phyloP scores from a whole-genome alignment of 2,113 vertebrate genomes.

The Albula goreensis region DNA sequence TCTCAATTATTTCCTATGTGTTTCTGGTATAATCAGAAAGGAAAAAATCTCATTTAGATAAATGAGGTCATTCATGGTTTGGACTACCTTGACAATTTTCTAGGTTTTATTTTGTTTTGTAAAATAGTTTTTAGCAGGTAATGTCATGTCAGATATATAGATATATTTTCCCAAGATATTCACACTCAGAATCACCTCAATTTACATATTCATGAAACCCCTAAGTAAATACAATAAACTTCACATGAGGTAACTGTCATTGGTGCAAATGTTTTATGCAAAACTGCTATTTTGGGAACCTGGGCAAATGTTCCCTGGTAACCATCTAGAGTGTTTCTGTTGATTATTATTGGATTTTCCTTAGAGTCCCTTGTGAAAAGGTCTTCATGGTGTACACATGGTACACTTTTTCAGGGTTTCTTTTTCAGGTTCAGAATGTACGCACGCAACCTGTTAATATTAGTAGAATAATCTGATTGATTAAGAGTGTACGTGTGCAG shows the following conservation, averaged over 20 bases:
- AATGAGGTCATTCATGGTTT: neutral
- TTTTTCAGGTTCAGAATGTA: too few species aligned
- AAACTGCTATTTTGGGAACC: neutral
- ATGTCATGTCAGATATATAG: too few species aligned
- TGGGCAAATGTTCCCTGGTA: neutral
- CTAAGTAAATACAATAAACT: neutral
- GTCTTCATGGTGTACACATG: neutral
- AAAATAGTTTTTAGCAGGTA: too few species aligned
- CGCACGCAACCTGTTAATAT: too few species aligned
- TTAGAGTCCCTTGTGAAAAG: neutral
- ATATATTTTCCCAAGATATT: too few species aligned
- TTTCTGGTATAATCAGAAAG: neutral
- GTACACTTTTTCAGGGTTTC: too few species aligned
- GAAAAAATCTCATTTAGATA: neutral
- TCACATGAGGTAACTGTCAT: neutral
- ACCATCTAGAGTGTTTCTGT: neutral
- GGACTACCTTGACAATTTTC: neutral
- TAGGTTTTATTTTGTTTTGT: slow-evolving; percentile 31
- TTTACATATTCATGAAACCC: neutral
- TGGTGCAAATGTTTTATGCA: neutral
- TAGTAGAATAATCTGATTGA: too few species aligned
- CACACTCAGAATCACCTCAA: neutral
- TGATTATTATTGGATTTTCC: neutral
- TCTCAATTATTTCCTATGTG: slow-evolving; percentile 17
- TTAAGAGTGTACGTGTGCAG: too few species aligned